Evolutionary conservation across 2,797 vertebrate genomes (phyloP), one percentile per base, ranked within the genome.

Genomic region (Sebastes paucispinis): DNA sequence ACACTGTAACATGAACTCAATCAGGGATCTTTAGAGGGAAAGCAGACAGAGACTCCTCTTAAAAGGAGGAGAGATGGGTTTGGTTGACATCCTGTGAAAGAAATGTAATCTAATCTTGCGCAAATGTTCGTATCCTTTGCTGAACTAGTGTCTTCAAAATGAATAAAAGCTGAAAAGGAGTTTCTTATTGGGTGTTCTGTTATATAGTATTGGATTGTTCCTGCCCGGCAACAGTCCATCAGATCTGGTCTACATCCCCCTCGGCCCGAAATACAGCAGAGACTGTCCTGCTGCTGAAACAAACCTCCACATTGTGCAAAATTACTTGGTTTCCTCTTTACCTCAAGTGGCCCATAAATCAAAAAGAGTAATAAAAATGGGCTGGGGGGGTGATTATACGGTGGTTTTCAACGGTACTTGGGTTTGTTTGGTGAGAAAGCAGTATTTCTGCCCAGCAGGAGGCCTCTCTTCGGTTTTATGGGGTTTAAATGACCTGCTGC

Each of bases 351-450:
- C 58, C 18, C 36, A 69, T 91, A 82, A 88, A 87, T 93, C 77
- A 85, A 71, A 87, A 69, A 29, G 55, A 52, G 43, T 68, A 9
- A 67, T 80, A 72, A 54, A 83, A 79, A 36, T 32, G 25, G 39
- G 18, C 69, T 39, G 4, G 36, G 31, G 58, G 43, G 43, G 43
- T 77, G 73, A 88, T 86, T 87, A 75, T 57, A 27, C 72, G 39
- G 64, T 62, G 79, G 55, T 82, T 83, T 77, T 88, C 81, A 83
- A 74, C 73, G 81, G 77, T 68, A 43, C 78, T 80, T 63, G 65
- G 76, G 67, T 85, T 88, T 87, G 75, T 85, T 87, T 88, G 55
- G 66, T 85, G 52, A 87, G 71, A 87, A 91, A 92, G 80, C 85
- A 82, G 82, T 67, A 47, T 80, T 80, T 84, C 77, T 77, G 72